Evolutionary conservation across 2,797 vertebrate species (phyloP).

Genomic region (Carcharodon carcharias): DNA sequence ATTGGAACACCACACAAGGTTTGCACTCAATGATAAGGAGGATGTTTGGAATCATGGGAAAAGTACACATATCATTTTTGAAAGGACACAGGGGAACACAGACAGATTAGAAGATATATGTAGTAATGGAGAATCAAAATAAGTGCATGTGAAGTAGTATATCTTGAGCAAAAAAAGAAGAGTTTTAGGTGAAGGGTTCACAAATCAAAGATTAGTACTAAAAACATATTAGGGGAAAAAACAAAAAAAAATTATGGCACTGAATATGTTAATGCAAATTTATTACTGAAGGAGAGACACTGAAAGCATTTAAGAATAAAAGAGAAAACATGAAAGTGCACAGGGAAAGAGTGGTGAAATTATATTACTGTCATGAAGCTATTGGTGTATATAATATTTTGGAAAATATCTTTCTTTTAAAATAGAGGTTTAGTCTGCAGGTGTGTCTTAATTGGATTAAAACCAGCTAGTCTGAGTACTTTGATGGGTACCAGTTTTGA

Average conservation of each 20-base stretch:
- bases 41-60: no score
- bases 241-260: not conserved
- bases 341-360: not conserved
- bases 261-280: not conserved
- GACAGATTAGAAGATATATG: not conserved
- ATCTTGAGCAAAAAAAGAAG: not conserved
- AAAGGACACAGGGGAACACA: not conserved
- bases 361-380: not conserved
- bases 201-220: not conserved
- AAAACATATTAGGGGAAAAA: not conserved
- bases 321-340: not conserved
- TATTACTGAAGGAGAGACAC: not conserved
- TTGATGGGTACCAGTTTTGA: no score
- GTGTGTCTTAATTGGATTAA: no score
- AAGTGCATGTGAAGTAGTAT: not conserved
- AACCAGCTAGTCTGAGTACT: no score
- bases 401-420: no score
- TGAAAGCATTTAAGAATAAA: not conserved
- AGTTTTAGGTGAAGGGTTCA: not conserved
- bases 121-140: not conserved
- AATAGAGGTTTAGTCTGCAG: no score
- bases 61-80: no score
- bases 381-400: no score
- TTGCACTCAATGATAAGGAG: no score
- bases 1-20: no score